A percentile compares a stretch with the other conserved stretches of the same genome.
Evolutionary conservation across 1,140 invertebrate genomes (phyloP).

Genomic region (Eriocheir sinensis): DNA sequence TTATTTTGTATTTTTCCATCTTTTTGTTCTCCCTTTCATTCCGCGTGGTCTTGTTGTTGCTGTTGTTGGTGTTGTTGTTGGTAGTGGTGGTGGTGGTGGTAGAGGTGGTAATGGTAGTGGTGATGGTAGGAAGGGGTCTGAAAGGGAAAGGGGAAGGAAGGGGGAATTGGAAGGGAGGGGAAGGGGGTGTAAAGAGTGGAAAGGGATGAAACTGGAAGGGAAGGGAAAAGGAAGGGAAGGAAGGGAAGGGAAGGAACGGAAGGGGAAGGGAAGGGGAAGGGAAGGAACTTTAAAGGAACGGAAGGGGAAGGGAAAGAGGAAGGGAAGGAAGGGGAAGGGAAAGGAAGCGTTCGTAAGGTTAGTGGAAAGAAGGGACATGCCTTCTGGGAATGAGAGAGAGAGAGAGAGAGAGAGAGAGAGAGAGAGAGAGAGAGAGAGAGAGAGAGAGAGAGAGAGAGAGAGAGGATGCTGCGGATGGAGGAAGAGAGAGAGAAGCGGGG

Average conservation of each 20-base stretch:
- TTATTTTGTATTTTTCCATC: neutral
- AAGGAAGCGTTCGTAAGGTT: neutral
- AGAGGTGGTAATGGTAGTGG: neutral
- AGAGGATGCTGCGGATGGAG: neutral
- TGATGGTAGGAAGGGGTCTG: neutral
- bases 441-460: constrained; percentile 12
- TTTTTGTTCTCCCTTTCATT: neutral
- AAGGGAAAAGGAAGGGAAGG: neutral
- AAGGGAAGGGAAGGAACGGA: neutral
- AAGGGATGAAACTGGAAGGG: constrained; percentile 1
- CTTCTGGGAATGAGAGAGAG: neutral
- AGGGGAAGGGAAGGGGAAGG: constrained; percentile 24
- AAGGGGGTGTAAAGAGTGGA: neutral
- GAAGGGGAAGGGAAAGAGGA: constrained; percentile 16
- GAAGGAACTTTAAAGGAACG: neutral
- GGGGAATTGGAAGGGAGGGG: neutral
- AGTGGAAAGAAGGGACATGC: neutral
- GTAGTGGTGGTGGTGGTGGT: neutral
- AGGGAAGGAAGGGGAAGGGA: neutral
- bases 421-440: neutral
- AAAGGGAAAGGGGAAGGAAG: neutral
- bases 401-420: constrained; percentile 29
- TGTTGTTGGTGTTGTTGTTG: neutral
- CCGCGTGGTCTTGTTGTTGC: neutral
- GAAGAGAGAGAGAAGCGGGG: neutral